A percentile compares a stretch with the other conserved stretches of the same genome.
Conservation (phyloP, 2,797 vertebrate genomes). For the Coendou prehensilis region DNA sequence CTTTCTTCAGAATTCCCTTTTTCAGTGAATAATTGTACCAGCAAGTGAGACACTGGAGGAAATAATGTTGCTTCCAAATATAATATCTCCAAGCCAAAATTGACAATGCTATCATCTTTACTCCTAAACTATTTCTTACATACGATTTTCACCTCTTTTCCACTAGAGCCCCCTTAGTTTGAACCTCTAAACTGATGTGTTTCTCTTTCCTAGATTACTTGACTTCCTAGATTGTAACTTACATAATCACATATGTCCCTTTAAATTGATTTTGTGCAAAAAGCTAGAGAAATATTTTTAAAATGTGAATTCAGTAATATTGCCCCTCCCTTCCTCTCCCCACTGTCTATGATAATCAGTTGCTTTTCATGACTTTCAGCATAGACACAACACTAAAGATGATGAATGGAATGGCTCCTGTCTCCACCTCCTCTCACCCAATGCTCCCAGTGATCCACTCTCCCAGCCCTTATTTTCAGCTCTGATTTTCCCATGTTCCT, state of each 20-base stretch:
- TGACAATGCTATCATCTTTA: neutral
- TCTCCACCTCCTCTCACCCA: neutral
- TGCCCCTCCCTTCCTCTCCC: neutral
- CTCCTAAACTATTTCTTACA: neutral
- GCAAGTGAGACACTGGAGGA: neutral
- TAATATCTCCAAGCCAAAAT: neutral
- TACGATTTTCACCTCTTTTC: neutral
- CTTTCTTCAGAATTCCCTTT: neutral
- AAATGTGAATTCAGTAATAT: neutral
- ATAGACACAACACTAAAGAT: neutral
- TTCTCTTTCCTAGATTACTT: neutral
- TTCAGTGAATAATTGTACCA: neutral
- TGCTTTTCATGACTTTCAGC: neutral
- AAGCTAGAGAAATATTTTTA: neutral
- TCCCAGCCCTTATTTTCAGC: neutral
- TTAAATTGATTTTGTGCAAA: neutral
- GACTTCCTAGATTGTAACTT: neutral
- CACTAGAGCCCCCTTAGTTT: neutral
- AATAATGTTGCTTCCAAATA: neutral
- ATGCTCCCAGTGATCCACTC: neutral
- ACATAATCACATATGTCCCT: neutral
- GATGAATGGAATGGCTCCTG: neutral
- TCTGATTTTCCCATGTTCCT: neutral
- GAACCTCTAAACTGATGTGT: neutral
- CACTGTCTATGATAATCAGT: neutral